Base-by-base conservation (phyloP, 2,888 invertebrate genomes). In the Rotaria magnacalcarata region DNA sequence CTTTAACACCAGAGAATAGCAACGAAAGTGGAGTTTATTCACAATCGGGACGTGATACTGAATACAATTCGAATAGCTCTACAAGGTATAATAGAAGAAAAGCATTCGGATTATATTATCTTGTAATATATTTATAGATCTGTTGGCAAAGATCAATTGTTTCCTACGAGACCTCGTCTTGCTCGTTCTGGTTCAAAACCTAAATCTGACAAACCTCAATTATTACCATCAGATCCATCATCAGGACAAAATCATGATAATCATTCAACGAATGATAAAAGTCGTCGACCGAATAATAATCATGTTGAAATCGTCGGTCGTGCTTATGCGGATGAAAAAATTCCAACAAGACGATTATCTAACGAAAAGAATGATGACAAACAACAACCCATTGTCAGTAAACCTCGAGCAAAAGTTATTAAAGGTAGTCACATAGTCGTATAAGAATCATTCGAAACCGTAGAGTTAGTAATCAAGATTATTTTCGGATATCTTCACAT, bases 111-210 rank as follows among this genome's bases (percentile, higher is more conserved):
- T 27, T 11, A 27, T 67, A 16, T 14, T 67, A 24, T 14, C 27
- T 67, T 24, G 0, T 11, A 0, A 5, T 34, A 16, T 67, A 4
- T 67, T n/a, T 16, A 67, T 67, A 67, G 67, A 67, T 67, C 34
- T 34, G 16, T n/a, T 5, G n/a, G 47, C 14, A 80, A 80, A 80
- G 80, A 80, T 24, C 80, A 47, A n/a, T 80, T 80, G 47, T 80
- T 80, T 80, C 5, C 80, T 14, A 80, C 80, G 7, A 80, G 47
- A n/a, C 80, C 80, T n/a, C 80, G 80, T 47, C 80, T 80, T 47
- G 80, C 80, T 24, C 80, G 80, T 80, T 80, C 80, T 43, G 80
- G 80, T 80, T 80, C 80, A 14, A 80, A 80, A 80, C 14, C 80
- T 80, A 41, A 41, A 19, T 3, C 34, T 41, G 67, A 67, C 4